Conservation (phyloP, 2,888 invertebrate genomes). For the Lottia scabra region DNA sequence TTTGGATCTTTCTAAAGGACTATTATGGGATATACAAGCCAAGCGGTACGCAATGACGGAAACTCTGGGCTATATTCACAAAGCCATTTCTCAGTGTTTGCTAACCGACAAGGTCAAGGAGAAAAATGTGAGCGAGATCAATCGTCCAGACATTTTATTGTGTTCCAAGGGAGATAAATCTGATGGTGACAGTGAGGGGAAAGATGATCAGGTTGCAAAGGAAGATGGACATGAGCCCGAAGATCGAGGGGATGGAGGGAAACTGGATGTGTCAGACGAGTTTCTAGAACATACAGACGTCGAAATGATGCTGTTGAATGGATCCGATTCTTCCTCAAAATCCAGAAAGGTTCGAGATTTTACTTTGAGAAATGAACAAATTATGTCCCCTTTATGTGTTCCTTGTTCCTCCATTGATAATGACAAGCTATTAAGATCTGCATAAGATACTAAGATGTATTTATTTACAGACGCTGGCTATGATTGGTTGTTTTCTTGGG, state of each 20-base stretch:
- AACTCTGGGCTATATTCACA: constrained; percentile 59
- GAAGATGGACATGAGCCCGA: neutral
- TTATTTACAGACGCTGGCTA: too few relatives aligned
- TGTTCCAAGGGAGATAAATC: constrained; percentile 6
- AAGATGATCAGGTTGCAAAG: neutral
- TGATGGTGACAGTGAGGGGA: neutral
- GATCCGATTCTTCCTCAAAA: neutral
- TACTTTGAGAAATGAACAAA: too few relatives aligned
- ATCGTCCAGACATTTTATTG: neutral
- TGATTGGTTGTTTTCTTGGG: too few relatives aligned
- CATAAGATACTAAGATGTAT: too few relatives aligned
- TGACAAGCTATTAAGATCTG: too few relatives aligned
- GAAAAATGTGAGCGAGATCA: neutral
- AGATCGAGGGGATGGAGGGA: neutral
- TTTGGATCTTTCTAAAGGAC: constrained; percentile 47
- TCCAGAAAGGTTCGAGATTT: neutral
- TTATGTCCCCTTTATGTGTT: too few relatives aligned
- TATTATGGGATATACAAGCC: constrained; percentile 61
- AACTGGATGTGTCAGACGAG: neutral
- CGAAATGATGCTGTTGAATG: constrained; percentile 6
- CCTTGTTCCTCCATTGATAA: too few relatives aligned
- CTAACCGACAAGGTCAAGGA: constrained; percentile 41
- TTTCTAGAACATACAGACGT: constrained; percentile 5
- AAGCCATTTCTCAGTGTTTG: constrained; percentile 57
- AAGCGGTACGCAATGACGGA: constrained; percentile 57